Evolutionary conservation across 1,140 invertebrate genomes (phyloP), one percentile per base, ranked within the genome.

Genomic region (Trichoplusia ni): DNA sequence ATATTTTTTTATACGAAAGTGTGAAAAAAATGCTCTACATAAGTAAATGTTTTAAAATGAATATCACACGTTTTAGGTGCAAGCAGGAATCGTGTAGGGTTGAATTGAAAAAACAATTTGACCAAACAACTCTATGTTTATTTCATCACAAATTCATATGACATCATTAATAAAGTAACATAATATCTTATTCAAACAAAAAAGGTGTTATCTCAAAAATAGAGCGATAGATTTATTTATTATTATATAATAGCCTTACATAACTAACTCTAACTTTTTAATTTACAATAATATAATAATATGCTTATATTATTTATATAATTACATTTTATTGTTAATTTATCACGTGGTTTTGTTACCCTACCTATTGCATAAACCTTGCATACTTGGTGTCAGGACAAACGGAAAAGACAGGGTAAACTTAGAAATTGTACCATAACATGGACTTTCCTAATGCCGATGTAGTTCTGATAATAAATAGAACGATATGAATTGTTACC

Each of bases 71-170:
- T 4, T 38, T 2, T 14, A n/a, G 35, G 8, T 38, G 4, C 35
- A 38, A 14, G 35, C 14, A 1, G 35, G 2, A 13, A 14, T 16
- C 13, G 13, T 7, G 0, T 8, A 2, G 13, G 44, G 31, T 42
- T 27, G 23, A 29, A 59, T 11, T 42, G 42, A 49, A 64, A 69
- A 23, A 51, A 51, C 33, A 63, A 13, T 69, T 37, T 54, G 71
- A 77, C 70, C 71, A 81, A 82, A 75, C 76, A 82, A 77, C 64
- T 75, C 65, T 70, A 68, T 79, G 62, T 84, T 84, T 82, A 84
- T 84, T 88, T 84, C 75, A 82, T 84, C 78, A 85, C 84, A 87
- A 81, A 79, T 75, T 81, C 67, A 67, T 78, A 81, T 77, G 62
- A 81, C 73, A 79, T 73, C 73, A 78, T 71, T 73, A 73, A 67